phyloP scores from a whole-genome alignment of 1,140 invertebrate species.

The Arctopsyche grandis region DNA sequence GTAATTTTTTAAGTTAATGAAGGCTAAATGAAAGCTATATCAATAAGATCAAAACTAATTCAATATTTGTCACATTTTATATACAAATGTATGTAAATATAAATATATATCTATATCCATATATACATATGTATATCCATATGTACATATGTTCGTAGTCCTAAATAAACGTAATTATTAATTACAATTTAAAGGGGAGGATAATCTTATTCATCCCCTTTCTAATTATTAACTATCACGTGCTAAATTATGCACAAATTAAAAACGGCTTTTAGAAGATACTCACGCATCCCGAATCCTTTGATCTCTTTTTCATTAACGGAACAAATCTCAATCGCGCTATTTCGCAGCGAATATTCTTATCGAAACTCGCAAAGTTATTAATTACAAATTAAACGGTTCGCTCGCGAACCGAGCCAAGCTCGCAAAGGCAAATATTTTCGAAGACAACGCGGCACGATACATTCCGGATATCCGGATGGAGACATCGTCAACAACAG shows the following conservation, averaged over 20 bases:
- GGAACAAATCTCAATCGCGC: background rate
- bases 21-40: too few species aligned
- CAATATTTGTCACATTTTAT: background rate
- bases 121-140: background rate
- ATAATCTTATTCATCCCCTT: too few species aligned
- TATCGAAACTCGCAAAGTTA: background rate
- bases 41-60: too few species aligned
- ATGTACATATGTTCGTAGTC: background rate
- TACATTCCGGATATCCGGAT: too few species aligned
- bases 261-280: too few species aligned
- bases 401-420: background rate
- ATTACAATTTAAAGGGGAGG: background rate
- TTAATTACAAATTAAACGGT: background rate
- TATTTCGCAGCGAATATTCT: background rate
- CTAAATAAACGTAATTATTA: background rate
- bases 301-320: slow-evolving; percentile 4
- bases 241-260: too few species aligned
- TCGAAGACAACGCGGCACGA: background rate
- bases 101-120: background rate
- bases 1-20: too few species aligned
- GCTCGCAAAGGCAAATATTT: background rate
- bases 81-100: background rate
- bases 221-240: too few species aligned
- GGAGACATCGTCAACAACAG: too few species aligned
- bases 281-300: background rate